Evolutionary conservation across 2,113 vertebrate species (phyloP), one percentile per base, ranked within the genome.

Genomic region (Halichoerus grypus): DNA sequence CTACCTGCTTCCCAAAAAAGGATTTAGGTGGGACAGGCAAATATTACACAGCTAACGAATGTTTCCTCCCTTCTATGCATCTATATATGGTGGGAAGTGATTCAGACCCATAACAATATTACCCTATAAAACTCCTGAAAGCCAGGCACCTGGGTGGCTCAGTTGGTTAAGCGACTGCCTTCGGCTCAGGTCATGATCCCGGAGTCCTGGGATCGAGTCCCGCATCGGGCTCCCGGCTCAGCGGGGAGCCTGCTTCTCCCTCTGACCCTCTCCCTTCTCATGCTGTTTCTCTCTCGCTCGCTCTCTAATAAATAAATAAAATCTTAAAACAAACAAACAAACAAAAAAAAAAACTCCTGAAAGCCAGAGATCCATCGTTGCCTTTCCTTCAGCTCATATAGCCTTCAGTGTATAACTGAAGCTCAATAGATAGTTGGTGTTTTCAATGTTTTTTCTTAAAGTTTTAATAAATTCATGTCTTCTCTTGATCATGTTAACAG

Each of bases 11-110:
- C 88, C 76, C 10, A 5, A 2, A 57, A 86, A 88, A 96, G 74
- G 61, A 81, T 72, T 96, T 88, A 84, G 84, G 69, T 53, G 80
- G 83, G 63, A 92, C 51, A 80, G 65, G 86, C 79, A 97, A 97
- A 65, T 90, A 94, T 85, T 95, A 96, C 21, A 57, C 96, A 82
- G 61, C 91, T 90, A 65, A 61, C 46, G 49, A 61, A 76, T 15
- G 92, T 42, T 71, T 88, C 71, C 74, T 81, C 82, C 57, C 74
- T 36, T 96, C 79, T n/a, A 14, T 69, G 57, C 49, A 63, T 76
- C 86, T 69, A 51, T 74, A 69, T 49, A 76, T 6, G 39, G 63
- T 18, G 42, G 76, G 84, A 95, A 94, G 51, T 53, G 79, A 89
- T 19, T 85, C 67, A 1, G 16, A 93, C 42, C 65, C 22, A 24